Base-by-base conservation (phyloP, 2,113 vertebrate species). In the Poeciliopsis occidentalis region DNA sequence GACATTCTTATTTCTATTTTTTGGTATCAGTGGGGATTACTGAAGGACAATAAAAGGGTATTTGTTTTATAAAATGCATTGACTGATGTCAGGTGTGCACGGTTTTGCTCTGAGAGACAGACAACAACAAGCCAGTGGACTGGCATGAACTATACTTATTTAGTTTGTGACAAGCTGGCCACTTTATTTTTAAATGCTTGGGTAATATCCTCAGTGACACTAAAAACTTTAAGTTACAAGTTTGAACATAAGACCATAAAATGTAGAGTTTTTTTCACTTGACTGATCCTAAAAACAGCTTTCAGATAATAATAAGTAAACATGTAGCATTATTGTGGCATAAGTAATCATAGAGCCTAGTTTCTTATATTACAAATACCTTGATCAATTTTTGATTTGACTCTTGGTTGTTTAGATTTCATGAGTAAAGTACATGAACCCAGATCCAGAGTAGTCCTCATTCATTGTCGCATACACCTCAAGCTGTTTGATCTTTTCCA, bases 401-500 rank as follows among this genome's bases (percentile, higher is more conserved):
- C 29, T 32, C 24, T 11, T 31, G 11, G 44, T 24, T 47, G 44
- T 47, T 17, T 47, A 47, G 17, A 47, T 7, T 19, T 5, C 17
- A 47, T 47, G 15, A 47, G 5, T 1, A 7, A 22, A 34, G 19
- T 11, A 5, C 27, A 1, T 0, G 44, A 0, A 19, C 26, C 66
- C 80, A 72, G 60, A 83, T 22, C 75, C 75, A 63, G 2, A 71
- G 1, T 2, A 17, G 0, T 31, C 0, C 39, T 13, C 13, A 15
- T 39, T 0, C 12, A 0, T 19, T 0, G 1, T 1, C 27, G 0
- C 6, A 22, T 17, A 0, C 12, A 2, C 0, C 4, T 15, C 26
- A 71, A 66, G 19, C 27, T 2, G 8, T 32, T 6, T 12, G 29
- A 76, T 15, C 12, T 4, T 1, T 0, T n/a, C 3, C 2, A 3